Conservation (phyloP, 2,888 invertebrate species). For the Eupsilia transversa region DNA sequence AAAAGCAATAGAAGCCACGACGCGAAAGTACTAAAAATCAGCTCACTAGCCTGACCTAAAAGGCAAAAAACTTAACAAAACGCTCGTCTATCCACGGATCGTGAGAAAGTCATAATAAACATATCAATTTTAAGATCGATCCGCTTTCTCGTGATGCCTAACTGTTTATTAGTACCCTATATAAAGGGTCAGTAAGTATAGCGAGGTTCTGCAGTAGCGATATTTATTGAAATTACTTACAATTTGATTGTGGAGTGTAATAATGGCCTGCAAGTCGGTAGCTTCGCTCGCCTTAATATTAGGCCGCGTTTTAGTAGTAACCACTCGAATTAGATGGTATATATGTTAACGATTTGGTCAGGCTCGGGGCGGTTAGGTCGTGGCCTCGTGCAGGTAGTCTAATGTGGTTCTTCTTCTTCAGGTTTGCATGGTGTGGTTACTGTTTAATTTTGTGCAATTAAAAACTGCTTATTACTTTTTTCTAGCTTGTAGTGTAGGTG, state of each 20-base stretch:
- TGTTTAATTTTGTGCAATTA: conserved; percentile 13
- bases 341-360: conserved; percentile 67
- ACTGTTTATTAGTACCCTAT: conserved; percentile 88
- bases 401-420: conserved; percentile 7
- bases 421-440: neutral
- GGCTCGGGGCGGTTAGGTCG: conserved; percentile 39
- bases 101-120: conserved; percentile 90
- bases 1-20: conserved; percentile 27
- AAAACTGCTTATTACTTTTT: neutral
- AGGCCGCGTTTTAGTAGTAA: conserved; percentile 84
- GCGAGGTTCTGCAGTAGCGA: conserved; percentile 76
- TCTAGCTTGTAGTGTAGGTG: neutral
- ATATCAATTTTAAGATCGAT: conserved; percentile 88
- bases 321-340: conserved; percentile 85
- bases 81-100: conserved; percentile 74
- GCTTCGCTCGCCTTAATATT: conserved; percentile 83
- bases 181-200: conserved; percentile 85
- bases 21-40: conserved; percentile 50
- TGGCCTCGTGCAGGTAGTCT: conserved; percentile 34
- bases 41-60: conserved; percentile 42
- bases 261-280: conserved; percentile 85
- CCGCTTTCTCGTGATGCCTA: conserved; percentile 89
- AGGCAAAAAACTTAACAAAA: conserved; percentile 56
- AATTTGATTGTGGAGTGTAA: conserved; percentile 88
- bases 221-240: conserved; percentile 90